Evolutionary conservation across 2,113 vertebrate species (phyloP).

Genomic region (Lepidothrix coronata): DNA sequence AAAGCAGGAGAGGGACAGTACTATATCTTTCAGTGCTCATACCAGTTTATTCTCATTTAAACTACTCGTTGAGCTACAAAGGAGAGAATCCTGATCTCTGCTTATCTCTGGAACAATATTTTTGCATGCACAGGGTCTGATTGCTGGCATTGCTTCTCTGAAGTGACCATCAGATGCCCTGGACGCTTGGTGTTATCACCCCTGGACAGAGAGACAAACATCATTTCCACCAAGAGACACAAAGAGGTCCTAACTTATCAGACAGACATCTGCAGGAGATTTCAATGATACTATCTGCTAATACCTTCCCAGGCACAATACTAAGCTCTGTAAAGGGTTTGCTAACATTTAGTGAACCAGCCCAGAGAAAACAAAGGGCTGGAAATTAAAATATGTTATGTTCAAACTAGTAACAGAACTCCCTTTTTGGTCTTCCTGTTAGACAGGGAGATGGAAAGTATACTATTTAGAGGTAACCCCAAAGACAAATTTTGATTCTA

Average conservation of each 20-base stretch:
- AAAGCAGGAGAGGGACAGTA: background rate
- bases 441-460: background rate
- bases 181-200: accelerated
- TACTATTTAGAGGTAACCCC: background rate
- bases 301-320: background rate
- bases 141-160: background rate
- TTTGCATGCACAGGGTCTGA: background rate
- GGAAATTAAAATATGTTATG: background rate
- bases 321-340: background rate
- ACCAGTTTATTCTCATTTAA: background rate
- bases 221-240: background rate
- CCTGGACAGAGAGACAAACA: background rate
- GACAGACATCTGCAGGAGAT: background rate
- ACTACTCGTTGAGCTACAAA: background rate
- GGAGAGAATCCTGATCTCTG: background rate
- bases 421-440: background rate
- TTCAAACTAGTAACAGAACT: background rate
- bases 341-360: background rate
- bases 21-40: background rate
- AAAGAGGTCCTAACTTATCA: background rate
- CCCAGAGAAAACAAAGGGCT: background rate
- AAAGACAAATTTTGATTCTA: background rate
- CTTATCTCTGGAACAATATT: background rate
- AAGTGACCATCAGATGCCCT: background rate
- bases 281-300: background rate